phyloP scores from a whole-genome alignment of 1,140 invertebrate species.

The Drosophila nebulosa region DNA sequence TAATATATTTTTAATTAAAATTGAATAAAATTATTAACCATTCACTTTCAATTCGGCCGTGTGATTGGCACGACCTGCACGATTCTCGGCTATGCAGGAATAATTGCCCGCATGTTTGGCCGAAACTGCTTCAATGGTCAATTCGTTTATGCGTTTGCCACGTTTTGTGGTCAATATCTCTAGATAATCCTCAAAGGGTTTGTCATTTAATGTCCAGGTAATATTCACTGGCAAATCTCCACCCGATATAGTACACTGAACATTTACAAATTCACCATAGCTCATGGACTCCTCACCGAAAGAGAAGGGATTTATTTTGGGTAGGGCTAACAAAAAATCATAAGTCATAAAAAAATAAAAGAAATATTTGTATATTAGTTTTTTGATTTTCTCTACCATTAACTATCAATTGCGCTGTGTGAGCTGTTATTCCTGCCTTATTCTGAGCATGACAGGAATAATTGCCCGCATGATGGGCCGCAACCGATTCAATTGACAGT shows the following conservation, averaged over 20 bases:
- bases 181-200: conserved; percentile 82
- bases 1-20: background rate
- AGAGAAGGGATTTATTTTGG: conserved; percentile 85
- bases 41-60: conserved; percentile 87
- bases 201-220: conserved; percentile 84
- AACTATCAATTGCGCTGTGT: conserved; percentile 86
- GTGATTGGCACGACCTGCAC: conserved; percentile 85
- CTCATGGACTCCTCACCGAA: conserved; percentile 86
- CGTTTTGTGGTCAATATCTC: conserved; percentile 84
- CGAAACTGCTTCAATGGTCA: conserved; percentile 89
- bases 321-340: conserved; percentile 82
- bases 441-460: conserved; percentile 87
- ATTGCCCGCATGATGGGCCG: conserved; percentile 83
- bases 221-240: conserved; percentile 86
- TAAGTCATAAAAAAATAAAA: conserved; percentile 3
- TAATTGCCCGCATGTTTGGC: conserved; percentile 90
- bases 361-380: background rate
- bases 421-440: conserved; percentile 85
- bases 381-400: conserved; percentile 83
- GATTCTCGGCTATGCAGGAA: conserved; percentile 88
- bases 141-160: conserved; percentile 86
- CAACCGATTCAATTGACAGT: conserved; percentile 81
- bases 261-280: conserved; percentile 87
- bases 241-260: conserved; percentile 86
- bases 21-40: conserved; percentile 82